These are phyloP conservation scores for Amblyopsis rosae DNA, from an alignment of 2,113 vertebrate species.

Conservation along the genomic window DNA sequence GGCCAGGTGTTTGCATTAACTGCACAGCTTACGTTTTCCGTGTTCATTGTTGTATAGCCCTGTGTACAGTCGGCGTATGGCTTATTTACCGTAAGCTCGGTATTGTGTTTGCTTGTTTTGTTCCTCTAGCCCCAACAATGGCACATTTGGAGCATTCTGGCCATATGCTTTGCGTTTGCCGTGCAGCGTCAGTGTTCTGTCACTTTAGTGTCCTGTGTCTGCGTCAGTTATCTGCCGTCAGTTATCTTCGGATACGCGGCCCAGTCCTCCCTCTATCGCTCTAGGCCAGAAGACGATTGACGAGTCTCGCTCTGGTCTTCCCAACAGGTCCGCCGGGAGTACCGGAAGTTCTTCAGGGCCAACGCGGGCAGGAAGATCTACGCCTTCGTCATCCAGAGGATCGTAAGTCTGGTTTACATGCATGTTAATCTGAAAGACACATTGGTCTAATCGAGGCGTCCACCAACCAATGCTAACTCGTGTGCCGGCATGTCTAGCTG, in stretches of 20 bases:
- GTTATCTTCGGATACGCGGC: neutral
- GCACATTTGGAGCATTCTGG: neutral
- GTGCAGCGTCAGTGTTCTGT: slow-evolving; percentile 20
- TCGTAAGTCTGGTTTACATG: slow-evolving; percentile 80
- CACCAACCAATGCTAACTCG: neutral
- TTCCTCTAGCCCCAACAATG: neutral
- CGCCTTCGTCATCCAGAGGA: slow-evolving; percentile 92
- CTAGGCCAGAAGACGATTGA: slow-evolving; percentile 11
- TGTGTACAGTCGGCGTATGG: too few species aligned
- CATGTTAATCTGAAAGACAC: neutral
- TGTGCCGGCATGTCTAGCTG: slow-evolving; percentile 72
- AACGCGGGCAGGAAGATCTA: slow-evolving; percentile 98
- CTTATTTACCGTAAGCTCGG: too few species aligned
- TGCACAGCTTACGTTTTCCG: too few species aligned
- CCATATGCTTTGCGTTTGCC: slow-evolving; percentile 27
- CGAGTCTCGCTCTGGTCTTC: slow-evolving; percentile 7
- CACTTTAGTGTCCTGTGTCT: slow-evolving; percentile 31
- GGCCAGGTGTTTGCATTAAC: too few species aligned
- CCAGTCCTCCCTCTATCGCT: neutral
- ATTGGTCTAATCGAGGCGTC: neutral
- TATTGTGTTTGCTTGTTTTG: slow-evolving; percentile 13
- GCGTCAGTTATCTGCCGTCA: neutral
- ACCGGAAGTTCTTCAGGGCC: slow-evolving; percentile 97
- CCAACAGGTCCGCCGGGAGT: slow-evolving; percentile 93
- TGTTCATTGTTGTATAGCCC: too few species aligned